Base-by-base conservation (phyloP, 2,113 vertebrate genomes). In the Steatornis caripensis region DNA sequence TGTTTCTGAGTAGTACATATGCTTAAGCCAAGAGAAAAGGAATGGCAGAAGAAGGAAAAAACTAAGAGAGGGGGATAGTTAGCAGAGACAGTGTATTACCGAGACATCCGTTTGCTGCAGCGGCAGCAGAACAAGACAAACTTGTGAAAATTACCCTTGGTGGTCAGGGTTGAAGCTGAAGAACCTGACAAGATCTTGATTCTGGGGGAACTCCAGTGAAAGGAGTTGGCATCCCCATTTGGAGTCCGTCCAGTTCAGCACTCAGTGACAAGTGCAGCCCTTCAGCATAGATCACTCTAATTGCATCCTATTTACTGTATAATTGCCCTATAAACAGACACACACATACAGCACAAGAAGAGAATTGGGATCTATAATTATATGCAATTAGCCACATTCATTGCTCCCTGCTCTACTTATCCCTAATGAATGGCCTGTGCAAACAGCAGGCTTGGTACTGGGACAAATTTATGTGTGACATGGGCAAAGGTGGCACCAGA, bases 251-350 rank as follows among this genome's bases (percentile, higher is more conserved):
- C 94, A 72, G 83, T 68, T 89, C 77, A 92, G 77, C 69, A 60
- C 84, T 81, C 61, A 16, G 58, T 74, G 75, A 77, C 54, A 95
- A 96, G 54, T 88, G 55, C 80, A 91, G 82, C 43, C 87, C 66
- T 95, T 91, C 82, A 88, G 62, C 90, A 82, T 16, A 90, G 86
- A 94, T 94, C 58, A 70, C 58, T 93, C 84, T 97, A 97, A 97
- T 97, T 97, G 87, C 70, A 94, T 94, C 62, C 76, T 95, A 90
- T 96, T 95, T 94, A 53, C 83, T 83, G 36, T n/a, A 41, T 96
- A 97, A 97, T 97, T 97, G 95, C 87, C 89, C 90, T 96, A 79
- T 97, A 97, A 97, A 96, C 96, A 97, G 89, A 96, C 43, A 88
- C 81, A 96, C 95, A 89, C 88, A 97, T 36, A 64, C 41, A 96